These are phyloP conservation scores for Nomada flava DNA, from an alignment of 2,888 invertebrate species.

Conservation along the genomic window DNA sequence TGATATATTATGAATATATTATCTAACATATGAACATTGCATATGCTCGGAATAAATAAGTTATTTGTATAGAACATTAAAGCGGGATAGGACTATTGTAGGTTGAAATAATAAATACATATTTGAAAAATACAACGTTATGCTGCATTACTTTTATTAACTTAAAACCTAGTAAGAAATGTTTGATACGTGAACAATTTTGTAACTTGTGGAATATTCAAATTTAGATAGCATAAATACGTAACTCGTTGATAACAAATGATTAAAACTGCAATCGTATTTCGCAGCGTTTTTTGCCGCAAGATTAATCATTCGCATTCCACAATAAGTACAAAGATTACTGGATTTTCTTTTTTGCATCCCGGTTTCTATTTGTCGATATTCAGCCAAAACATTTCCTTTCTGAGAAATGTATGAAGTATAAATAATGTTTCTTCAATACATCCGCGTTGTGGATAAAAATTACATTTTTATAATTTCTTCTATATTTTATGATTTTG, in stretches of 20 bases:
- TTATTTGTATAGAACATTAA: neutral
- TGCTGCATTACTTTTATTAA: constrained; percentile 71
- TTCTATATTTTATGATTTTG: constrained; percentile 15
- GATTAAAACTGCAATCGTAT: constrained; percentile 47
- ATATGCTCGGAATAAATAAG: neutral
- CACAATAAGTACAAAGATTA: constrained; percentile 60
- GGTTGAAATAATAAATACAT: constrained; percentile 60
- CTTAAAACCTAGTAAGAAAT: constrained; percentile 68
- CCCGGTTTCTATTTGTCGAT: constrained; percentile 20
- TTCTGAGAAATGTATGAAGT: constrained; percentile 35
- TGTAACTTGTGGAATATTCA: constrained; percentile 50
- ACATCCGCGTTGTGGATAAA: constrained; percentile 23
- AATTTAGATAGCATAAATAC: constrained; percentile 49
- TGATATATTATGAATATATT: neutral
- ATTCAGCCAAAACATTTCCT: constrained; percentile 25
- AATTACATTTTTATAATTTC: constrained; percentile 16
- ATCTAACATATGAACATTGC: neutral
- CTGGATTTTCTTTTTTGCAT: constrained; percentile 25
- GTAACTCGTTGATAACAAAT: constrained; percentile 51
- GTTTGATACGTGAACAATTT: constrained; percentile 61
- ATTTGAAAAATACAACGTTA: constrained; percentile 65
- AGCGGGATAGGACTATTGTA: constrained; percentile 21
- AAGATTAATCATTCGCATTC: constrained; percentile 32
- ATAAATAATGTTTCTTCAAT: constrained; percentile 28
- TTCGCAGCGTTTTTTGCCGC: constrained; percentile 27